Conservation (phyloP, 2,113 vertebrate genomes). For the Thinocorus orbignyianus region DNA sequence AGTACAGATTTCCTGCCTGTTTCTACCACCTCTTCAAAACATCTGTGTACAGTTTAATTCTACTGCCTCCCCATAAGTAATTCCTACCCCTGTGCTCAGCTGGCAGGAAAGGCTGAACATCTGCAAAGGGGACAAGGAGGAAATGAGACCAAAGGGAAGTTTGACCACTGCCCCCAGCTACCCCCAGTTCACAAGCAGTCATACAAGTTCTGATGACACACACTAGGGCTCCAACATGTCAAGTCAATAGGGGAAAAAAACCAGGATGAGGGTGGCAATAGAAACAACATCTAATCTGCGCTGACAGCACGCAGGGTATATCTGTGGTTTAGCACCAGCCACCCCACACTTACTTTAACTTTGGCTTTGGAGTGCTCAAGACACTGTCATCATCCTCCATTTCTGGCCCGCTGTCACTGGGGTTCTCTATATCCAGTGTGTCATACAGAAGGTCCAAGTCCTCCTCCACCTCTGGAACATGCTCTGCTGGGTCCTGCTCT, state of each 20-base stretch:
- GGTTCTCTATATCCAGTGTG: conserved; percentile 92
- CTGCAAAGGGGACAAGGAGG: not conserved
- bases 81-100: not conserved
- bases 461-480: conserved; percentile 89
- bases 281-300: not conserved
- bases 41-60: not conserved
- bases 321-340: not conserved
- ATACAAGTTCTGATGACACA: not conserved
- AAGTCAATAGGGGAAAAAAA: not conserved
- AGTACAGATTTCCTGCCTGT: not conserved
- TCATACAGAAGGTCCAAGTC: conserved; percentile 91
- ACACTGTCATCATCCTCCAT: conserved; percentile 97
- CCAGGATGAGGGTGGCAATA: not conserved
- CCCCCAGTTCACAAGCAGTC: not conserved
- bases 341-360: conserved; percentile 84
- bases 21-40: not conserved
- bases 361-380: conserved; percentile 94
- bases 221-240: not conserved
- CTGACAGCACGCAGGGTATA: rapidly evolving
- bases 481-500: conserved; percentile 93
- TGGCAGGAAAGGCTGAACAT: not conserved
- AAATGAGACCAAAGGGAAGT: not conserved
- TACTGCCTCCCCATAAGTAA: not conserved
- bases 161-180: too few species aligned
- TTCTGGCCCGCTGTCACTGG: conserved; percentile 94